Percentiles rank a stretch among this genome's conserved stretches.
phyloP scores from a whole-genome alignment of 2,888 invertebrate species.

The Agrochola lota region DNA sequence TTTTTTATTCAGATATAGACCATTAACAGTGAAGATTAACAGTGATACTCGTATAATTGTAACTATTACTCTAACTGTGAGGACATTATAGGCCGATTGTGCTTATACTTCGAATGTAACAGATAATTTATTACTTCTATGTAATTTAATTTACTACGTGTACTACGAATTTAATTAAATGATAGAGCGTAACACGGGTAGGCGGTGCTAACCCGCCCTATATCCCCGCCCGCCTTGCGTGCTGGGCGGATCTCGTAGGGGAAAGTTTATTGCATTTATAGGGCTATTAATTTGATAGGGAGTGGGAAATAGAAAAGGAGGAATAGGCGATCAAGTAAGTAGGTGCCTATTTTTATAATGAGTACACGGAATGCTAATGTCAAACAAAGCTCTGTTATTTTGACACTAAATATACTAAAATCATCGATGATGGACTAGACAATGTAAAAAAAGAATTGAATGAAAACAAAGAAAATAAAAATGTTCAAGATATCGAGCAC shows the following conservation, averaged over 20 bases:
- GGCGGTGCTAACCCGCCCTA: slow-evolving; percentile 72
- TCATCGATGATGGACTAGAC: background rate
- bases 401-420: background rate
- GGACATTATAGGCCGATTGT: too few relatives aligned
- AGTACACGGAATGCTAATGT: background rate
- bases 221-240: slow-evolving; percentile 74
- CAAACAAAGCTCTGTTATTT: background rate
- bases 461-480: slow-evolving; percentile 18
- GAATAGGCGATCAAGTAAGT: background rate
- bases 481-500: slow-evolving; percentile 19
- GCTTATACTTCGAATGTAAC: background rate
- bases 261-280: slow-evolving; percentile 62
- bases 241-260: slow-evolving; percentile 71
- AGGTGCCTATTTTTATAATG: background rate
- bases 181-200: slow-evolving; percentile 55
- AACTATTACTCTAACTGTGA: background rate
- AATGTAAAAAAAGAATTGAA: background rate
- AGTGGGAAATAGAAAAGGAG: slow-evolving; percentile 19
- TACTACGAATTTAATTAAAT: slow-evolving; percentile 41
- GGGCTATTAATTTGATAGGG: slow-evolving; percentile 53
- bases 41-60: background rate
- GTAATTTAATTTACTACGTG: background rate
- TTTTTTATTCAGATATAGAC: background rate
- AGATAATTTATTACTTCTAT: background rate
- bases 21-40: background rate